phyloP scores from a whole-genome alignment of 2,888 invertebrate genomes.

The Slavum lentiscoides region DNA sequence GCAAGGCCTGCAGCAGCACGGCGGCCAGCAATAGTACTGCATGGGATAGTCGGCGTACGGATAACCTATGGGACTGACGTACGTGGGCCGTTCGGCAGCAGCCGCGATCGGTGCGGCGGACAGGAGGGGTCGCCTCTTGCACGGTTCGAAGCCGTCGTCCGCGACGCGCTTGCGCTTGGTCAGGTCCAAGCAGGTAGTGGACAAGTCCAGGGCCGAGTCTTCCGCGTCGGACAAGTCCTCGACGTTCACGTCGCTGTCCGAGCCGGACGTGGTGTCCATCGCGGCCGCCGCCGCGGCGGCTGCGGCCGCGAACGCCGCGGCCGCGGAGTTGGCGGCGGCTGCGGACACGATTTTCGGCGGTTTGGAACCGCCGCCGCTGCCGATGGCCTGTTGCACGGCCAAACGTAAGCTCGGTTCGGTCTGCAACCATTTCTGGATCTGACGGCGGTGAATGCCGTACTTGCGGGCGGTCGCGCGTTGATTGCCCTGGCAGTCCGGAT shows the following conservation, averaged over 20 bases:
- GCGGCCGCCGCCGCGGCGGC: neutral
- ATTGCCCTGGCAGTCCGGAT: constrained; percentile 85
- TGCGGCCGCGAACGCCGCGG: neutral
- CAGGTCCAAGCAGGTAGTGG: constrained; percentile 38
- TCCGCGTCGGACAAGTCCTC: constrained; percentile 62
- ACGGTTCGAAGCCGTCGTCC: constrained; percentile 36
- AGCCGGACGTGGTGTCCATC: constrained; percentile 22
- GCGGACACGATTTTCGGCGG: neutral
- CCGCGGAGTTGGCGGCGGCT: neutral
- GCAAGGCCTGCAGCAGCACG: constrained; percentile 45
- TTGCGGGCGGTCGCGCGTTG: constrained; percentile 87
- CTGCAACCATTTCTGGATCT: constrained; percentile 91
- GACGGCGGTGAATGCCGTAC: constrained; percentile 85
- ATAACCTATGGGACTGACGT: constrained; percentile 46
- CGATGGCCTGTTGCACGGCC: constrained; percentile 63
- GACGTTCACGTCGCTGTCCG: constrained; percentile 60
- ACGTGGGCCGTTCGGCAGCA: constrained; percentile 15
- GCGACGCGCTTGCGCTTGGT: constrained; percentile 37
- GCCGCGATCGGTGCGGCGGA: constrained; percentile 6
- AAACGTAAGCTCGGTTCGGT: constrained; percentile 78
- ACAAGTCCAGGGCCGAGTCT: constrained; percentile 54
- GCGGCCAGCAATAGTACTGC: constrained; percentile 45
- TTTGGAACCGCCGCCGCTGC: constrained; percentile 10
- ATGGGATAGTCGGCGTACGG: constrained; percentile 37
- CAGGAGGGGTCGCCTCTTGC: constrained; percentile 23